Percentiles rank a stretch among this genome's conserved stretches.
Conservation (phyloP, 2,797 vertebrate species). For the Arrhamphus sclerolepis region DNA sequence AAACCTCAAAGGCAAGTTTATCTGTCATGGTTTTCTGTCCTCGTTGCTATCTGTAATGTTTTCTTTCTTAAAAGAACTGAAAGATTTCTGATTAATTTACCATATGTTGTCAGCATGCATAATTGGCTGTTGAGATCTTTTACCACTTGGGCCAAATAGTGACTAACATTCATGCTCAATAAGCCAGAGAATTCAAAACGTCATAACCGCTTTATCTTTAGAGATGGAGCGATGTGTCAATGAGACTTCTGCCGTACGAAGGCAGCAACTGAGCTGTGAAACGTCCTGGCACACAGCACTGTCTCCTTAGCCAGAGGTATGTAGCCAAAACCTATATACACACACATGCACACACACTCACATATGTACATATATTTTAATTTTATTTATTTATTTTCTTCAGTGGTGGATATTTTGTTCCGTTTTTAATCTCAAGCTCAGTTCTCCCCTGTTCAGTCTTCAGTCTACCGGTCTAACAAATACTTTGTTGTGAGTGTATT, state of each 20-base stretch:
- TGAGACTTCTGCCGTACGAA: constrained; percentile 75
- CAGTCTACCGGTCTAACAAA: too few species aligned
- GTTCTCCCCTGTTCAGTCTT: too few species aligned
- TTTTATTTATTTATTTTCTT: too few species aligned
- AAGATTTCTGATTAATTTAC: constrained; percentile 51
- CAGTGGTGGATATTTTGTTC: too few species aligned
- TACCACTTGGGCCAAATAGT: constrained; percentile 58
- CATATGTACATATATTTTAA: too few species aligned
- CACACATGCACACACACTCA: too few species aligned
- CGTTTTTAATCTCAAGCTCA: too few species aligned
- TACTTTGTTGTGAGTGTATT: too few species aligned
- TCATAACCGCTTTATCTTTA: constrained; percentile 76
- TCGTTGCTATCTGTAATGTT: constrained; percentile 4
- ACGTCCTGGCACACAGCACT: constrained; percentile 71
- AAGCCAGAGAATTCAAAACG: constrained; percentile 57
- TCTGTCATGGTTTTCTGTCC: not conserved
- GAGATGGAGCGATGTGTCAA: constrained; percentile 73
- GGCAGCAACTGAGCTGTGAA: constrained; percentile 78
- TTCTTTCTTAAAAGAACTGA: constrained; percentile 16
- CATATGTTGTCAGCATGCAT: constrained; percentile 60
- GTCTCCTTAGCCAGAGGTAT: constrained; percentile 62
- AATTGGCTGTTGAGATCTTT: constrained; percentile 58
- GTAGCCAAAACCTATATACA: constrained; percentile 53
- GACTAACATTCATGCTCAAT: constrained; percentile 57
- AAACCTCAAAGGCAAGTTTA: not conserved